These are phyloP conservation scores for Gymnocheta viridis DNA, from an alignment of 2,888 invertebrate species.

Conservation along the genomic window DNA sequence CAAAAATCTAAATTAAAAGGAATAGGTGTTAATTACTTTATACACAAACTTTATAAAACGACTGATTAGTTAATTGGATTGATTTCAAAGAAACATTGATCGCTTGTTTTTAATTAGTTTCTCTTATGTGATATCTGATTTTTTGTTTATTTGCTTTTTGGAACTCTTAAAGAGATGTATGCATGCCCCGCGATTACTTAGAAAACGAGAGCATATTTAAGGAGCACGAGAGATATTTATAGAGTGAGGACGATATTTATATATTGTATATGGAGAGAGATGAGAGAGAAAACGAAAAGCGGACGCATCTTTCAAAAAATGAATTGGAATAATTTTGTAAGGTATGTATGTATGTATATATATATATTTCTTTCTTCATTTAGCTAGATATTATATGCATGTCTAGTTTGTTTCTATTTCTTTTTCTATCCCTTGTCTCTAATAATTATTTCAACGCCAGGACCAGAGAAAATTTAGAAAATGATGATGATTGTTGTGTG, in stretches of 20 bases:
- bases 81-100: slow-evolving; percentile 27
- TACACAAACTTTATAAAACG: slow-evolving; percentile 60
- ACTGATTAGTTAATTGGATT: slow-evolving; percentile 28
- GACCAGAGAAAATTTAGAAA: slow-evolving; percentile 80
- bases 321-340: slow-evolving; percentile 3
- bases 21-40: slow-evolving; percentile 51
- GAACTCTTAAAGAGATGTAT: slow-evolving; percentile 50
- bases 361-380: slow-evolving; percentile 7
- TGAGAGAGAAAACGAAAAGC: slow-evolving; percentile 74
- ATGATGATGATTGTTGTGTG: slow-evolving; percentile 79
- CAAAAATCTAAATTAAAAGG: slow-evolving; percentile 29
- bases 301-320: slow-evolving; percentile 74
- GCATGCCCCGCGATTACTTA: slow-evolving; percentile 22
- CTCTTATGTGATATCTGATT: slow-evolving; percentile 20
- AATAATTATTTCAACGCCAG: slow-evolving; percentile 75
- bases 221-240: slow-evolving; percentile 37
- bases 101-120: slow-evolving; percentile 8
- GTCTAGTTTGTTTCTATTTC: slow-evolving; percentile 13
- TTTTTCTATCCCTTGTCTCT: slow-evolving; percentile 42
- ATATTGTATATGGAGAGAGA: slow-evolving; percentile 37
- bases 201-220: slow-evolving; percentile 44
- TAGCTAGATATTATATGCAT: slow-evolving; percentile 14
- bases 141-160: slow-evolving; percentile 10
- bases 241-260: slow-evolving; percentile 14
- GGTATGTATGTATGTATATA: not conserved